Base-by-base conservation (phyloP, 2,113 vertebrate species). In the Urocolius indicus region DNA sequence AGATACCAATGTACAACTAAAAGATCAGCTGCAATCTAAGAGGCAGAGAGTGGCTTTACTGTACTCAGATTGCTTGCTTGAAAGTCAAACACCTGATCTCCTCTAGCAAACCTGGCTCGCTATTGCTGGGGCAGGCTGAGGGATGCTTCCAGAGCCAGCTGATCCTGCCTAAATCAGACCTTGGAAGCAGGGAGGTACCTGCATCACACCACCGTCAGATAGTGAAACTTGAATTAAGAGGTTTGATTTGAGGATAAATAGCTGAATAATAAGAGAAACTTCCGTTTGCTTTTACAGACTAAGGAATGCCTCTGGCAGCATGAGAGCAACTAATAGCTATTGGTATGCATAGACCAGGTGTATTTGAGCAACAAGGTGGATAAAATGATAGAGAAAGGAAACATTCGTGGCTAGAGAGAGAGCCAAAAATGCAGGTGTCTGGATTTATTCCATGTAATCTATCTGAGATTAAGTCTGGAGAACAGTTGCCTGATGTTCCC, bases 341-440 rank as follows among this genome's bases (percentile, higher is more conserved):
- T 13, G 29, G 24, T 9, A 29, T 1, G 2, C 1, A 0, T 2
- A 34, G 7, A 32, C 10, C 14, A 13, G 0, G 4, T n/a, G 4
- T n/a, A 5, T 49, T 54, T 36, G 63, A 54, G 45, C 45, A 43
- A 84, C 29, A 9, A 61, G 8, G 19, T 23, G 32, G 57, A 65
- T 9, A 55, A 78, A 84, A 67, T 14, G 29, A 52, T 5, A n/a
- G 32, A n/a, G 32, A 79, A 83, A 48, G 22, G 27, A 79, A 51
- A 30, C 4, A 27, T 26, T 45, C 17, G 5, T 12, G 38, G 72
- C 29, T 43, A 24, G 24, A 30, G 0, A 36, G 5, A 18, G 36
- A 71, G 52, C 41, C 62, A 72, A 48, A 74, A 57, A 6, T n/a
- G 8, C 51, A 57, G 21, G 51, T 43, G 24, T 30, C 34, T 78